phyloP scores from a whole-genome alignment of 2,797 vertebrate genomes.

The Carcharodon carcharias region DNA sequence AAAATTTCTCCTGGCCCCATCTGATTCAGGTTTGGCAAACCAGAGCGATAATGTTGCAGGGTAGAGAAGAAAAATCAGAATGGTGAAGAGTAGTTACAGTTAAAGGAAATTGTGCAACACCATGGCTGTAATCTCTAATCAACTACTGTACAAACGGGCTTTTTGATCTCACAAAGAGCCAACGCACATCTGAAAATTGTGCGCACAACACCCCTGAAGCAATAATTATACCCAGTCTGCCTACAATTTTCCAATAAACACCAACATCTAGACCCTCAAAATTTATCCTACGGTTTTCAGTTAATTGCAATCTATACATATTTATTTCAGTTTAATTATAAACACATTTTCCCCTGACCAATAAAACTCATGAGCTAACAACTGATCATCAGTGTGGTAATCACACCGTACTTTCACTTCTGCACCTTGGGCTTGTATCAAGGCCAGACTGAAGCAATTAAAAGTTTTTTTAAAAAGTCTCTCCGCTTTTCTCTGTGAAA shows the following conservation, averaged over 20 bases:
- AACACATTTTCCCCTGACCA: not conserved
- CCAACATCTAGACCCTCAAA: not conserved
- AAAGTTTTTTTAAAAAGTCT: not conserved
- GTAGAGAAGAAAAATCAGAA: not conserved
- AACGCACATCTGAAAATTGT: not conserved
- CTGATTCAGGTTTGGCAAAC: not conserved
- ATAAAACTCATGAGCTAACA: not conserved
- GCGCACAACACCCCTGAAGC: not conserved
- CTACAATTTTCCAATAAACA: not conserved
- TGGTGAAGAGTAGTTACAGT: not conserved
- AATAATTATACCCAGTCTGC: not conserved
- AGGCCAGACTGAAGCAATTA: conserved; percentile 6
- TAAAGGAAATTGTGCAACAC: not conserved
- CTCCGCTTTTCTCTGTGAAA: not conserved
- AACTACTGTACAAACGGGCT: not conserved
- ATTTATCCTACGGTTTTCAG: not conserved
- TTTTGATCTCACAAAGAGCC: not conserved
- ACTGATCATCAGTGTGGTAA: not conserved
- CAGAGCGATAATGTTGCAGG: not conserved
- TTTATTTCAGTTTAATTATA: not conserved
- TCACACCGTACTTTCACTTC: not conserved
- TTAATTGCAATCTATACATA: not conserved
- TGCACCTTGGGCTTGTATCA: not conserved
- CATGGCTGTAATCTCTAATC: not conserved
- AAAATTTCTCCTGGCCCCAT: not conserved